phyloP scores from a whole-genome alignment of 1,140 invertebrate species.

The Teleogryllus occipitalis region DNA sequence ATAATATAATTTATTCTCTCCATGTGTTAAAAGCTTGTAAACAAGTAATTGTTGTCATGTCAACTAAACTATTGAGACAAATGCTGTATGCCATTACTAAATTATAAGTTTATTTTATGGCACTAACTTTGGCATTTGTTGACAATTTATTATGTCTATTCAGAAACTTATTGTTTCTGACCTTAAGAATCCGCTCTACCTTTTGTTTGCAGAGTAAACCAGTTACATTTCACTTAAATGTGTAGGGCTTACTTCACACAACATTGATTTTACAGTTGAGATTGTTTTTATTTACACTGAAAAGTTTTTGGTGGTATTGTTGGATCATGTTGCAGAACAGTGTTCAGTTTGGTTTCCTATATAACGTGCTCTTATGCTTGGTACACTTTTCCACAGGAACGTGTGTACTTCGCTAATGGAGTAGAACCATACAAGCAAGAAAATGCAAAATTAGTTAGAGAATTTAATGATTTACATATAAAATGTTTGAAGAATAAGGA shows the following conservation, averaged over 20 bases:
- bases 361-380: too few species aligned
- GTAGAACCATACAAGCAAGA: constrained; percentile 62
- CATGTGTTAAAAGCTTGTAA: neutral
- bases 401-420: constrained; percentile 36
- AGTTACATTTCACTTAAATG: too few species aligned
- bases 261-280: too few species aligned
- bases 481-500: constrained; percentile 57
- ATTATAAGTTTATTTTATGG: neutral
- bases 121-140: neutral
- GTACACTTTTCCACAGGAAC: constrained; percentile 7
- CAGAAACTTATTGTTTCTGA: neutral
- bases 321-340: too few species aligned
- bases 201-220: too few species aligned
- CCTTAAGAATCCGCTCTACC: too few species aligned
- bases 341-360: too few species aligned
- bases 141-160: neutral
- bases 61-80: neutral
- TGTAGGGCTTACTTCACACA: too few species aligned
- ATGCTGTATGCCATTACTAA: neutral
- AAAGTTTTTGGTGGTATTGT: too few species aligned
- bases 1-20: neutral
- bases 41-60: neutral
- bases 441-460: constrained; percentile 56
- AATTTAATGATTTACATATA: constrained; percentile 62
- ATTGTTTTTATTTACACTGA: too few species aligned